These are phyloP conservation scores for Chaetodon auriga DNA, from an alignment of 2,113 vertebrate genomes.

Conservation along the genomic window DNA sequence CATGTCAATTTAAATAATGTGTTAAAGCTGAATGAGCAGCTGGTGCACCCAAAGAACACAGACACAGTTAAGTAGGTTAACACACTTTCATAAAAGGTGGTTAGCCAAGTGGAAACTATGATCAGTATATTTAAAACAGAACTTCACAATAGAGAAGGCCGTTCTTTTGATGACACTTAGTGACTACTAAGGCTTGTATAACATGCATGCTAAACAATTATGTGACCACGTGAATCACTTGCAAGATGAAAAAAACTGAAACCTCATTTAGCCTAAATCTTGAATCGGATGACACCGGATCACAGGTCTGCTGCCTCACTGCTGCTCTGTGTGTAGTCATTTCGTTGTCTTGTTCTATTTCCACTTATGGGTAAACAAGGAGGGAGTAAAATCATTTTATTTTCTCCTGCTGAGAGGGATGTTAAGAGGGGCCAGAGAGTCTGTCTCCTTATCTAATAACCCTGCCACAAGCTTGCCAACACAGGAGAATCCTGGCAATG, in stretches of 20 bases:
- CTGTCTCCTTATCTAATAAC: slow-evolving; percentile 84
- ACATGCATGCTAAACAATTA: slow-evolving; percentile 59
- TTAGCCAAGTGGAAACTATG: slow-evolving; percentile 69
- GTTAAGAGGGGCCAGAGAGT: slow-evolving; percentile 81
- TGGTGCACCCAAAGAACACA: slow-evolving; percentile 20
- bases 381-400: slow-evolving; percentile 81
- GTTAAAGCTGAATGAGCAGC: slow-evolving; percentile 39
- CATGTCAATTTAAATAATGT: slow-evolving; percentile 47
- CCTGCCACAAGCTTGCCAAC: slow-evolving; percentile 78
- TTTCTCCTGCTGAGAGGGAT: slow-evolving; percentile 79
- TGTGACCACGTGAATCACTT: slow-evolving; percentile 59
- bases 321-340: slow-evolving; percentile 65
- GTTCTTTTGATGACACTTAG: slow-evolving; percentile 58
- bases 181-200: slow-evolving; percentile 63
- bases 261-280: slow-evolving; percentile 68
- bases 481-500: slow-evolving; percentile 76
- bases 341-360: slow-evolving; percentile 79
- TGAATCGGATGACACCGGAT: slow-evolving; percentile 46
- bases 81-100: slow-evolving; percentile 60
- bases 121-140: slow-evolving; percentile 60
- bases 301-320: slow-evolving; percentile 53
- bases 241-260: slow-evolving; percentile 63
- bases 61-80: slow-evolving; percentile 65
- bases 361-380: slow-evolving; percentile 70
- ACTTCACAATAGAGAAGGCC: slow-evolving; percentile 43